Conservation (phyloP, 92 coral and sea anemone species). For the Scolanthus callimorphus region DNA sequence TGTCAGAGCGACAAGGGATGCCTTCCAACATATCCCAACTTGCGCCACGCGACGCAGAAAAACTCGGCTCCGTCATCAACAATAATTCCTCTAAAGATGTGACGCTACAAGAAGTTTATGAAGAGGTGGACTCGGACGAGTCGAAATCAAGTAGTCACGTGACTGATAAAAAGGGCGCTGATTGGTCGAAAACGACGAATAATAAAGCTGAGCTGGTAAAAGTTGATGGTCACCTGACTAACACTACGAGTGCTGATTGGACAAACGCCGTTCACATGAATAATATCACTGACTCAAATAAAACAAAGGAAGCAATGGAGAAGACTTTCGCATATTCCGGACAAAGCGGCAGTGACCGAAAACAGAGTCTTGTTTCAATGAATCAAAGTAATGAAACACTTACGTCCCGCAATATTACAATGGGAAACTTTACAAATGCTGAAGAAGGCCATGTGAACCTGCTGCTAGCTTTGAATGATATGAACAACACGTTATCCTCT, state of each 20-base stretch:
- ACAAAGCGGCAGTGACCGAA: background rate
- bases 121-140: background rate
- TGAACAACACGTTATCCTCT: background rate
- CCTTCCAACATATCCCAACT: too few relatives aligned
- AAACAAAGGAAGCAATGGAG: too few relatives aligned
- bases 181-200: background rate
- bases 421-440: background rate
- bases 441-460: background rate
- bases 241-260: too few relatives aligned
- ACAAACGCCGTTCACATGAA: too few relatives aligned
- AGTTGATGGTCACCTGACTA: too few relatives aligned
- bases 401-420: background rate
- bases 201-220: background rate
- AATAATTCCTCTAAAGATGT: background rate
- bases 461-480: background rate
- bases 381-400: background rate
- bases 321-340: background rate
- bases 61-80: background rate
- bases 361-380: background rate
- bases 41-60: background rate
- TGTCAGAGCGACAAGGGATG: too few relatives aligned
- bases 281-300: too few relatives aligned
- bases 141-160: background rate
- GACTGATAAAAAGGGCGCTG: background rate
- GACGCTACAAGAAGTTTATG: background rate